These are phyloP conservation scores for Liparis tanakae DNA, from an alignment of 2,797 vertebrate species.

Conservation along the genomic window DNA sequence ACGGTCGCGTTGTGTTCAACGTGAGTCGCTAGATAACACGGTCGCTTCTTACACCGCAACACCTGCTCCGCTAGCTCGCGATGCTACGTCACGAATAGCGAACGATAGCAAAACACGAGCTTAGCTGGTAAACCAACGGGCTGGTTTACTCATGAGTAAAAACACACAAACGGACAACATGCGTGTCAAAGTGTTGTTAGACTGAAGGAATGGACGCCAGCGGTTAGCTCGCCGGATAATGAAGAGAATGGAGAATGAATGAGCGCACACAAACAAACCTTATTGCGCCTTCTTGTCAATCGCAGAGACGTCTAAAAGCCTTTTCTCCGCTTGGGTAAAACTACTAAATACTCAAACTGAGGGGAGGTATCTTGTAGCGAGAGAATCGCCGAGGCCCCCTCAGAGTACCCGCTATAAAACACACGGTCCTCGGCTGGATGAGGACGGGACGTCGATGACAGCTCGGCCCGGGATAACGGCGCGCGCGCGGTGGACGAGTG, in stretches of 20 bases:
- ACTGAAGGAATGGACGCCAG: slow-evolving; percentile 4
- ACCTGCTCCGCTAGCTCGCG: slow-evolving; percentile 59
- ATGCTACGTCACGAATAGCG: slow-evolving; percentile 30
- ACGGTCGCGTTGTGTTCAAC: too few species aligned
- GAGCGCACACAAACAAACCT: slow-evolving; percentile 66
- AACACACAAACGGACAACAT: not conserved
- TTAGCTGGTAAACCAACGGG: not conserved
- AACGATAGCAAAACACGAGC: slow-evolving; percentile 45
- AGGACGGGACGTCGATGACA: slow-evolving; percentile 41
- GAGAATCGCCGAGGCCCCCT: slow-evolving; percentile 4
- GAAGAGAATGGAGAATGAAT: too few species aligned
- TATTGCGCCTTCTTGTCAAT: slow-evolving; percentile 17
- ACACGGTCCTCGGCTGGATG: not conserved
- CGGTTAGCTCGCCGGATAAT: slow-evolving; percentile 54
- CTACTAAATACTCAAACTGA: not conserved
- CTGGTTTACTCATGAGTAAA: not conserved
- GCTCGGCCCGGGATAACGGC: slow-evolving; percentile 53
- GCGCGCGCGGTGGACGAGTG: not conserved
- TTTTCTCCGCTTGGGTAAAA: not conserved
- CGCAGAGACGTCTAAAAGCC: not conserved
- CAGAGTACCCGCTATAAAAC: not conserved
- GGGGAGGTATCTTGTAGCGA: not conserved
- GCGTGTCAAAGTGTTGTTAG: not conserved
- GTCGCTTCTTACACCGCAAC: slow-evolving; percentile 31
- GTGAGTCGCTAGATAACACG: too few species aligned